Evolutionary conservation across 2,888 invertebrate species (phyloP), one percentile per base, ranked within the genome.

Genomic region (Argyresthia albistria): DNA sequence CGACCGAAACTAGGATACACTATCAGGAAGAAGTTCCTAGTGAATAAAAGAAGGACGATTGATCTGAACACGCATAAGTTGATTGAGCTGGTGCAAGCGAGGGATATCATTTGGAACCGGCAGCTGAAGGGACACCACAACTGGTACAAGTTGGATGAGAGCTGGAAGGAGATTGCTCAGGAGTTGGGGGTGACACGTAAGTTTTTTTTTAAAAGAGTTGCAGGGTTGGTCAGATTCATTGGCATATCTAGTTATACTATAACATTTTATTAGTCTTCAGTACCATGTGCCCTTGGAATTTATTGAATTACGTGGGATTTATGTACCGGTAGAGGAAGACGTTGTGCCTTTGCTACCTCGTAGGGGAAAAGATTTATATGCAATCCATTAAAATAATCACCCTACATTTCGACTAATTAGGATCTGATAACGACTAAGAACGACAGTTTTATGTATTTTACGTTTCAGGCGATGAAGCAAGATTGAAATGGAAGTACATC

Each of bases 401-500:
- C n/a, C n/a, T n/a, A n/a, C n/a, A n/a, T n/a, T n/a, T n/a, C n/a
- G n/a, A n/a, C n/a, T n/a, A n/a, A n/a, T n/a, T n/a, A n/a, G n/a
- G n/a, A n/a, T n/a, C n/a, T n/a, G n/a, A n/a, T n/a, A n/a, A n/a
- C n/a, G n/a, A n/a, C n/a, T n/a, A n/a, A n/a, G n/a, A n/a, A n/a
- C n/a, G n/a, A n/a, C n/a, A n/a, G n/a, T n/a, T n/a, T n/a, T n/a
- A n/a, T n/a, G n/a, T 11, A 9, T 7, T 9, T n/a, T 25, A 9
- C 25, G 36, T 71, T 72, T 6, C 70, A 87, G 86, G 86, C 51
- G 84, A 86, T 54, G 86, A 87, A 67, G 87, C 86, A 3, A 66
- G 87, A 58, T 59, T 86, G 0, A 87, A 87, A 69, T 87, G 87
- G 87, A 87, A 87, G 48, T 84, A 86, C 56, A 70, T 87, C 35